These are phyloP conservation scores for Caenorhabditis sulstoni DNA, from an alignment of 2,888 invertebrate genomes.

Conservation along the genomic window DNA sequence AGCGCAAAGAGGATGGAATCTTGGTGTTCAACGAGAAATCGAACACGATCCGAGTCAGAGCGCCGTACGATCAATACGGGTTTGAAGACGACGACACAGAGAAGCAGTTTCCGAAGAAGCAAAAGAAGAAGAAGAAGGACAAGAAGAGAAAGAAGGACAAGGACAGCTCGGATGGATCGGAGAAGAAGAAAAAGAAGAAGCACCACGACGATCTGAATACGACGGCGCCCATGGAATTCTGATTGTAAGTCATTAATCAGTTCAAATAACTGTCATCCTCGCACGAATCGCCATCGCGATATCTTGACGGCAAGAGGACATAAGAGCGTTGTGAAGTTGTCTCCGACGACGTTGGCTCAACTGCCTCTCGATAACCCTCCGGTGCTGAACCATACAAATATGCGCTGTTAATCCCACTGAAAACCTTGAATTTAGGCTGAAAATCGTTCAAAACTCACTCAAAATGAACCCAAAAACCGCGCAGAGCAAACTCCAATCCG, in stretches of 20 bases:
- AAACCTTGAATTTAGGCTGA: not conserved
- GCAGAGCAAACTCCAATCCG: constrained; percentile 64
- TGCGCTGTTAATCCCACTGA: constrained; percentile 59
- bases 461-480: constrained; percentile 43
- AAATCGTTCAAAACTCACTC: constrained; percentile 38
- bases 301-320: constrained; percentile 67
- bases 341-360: constrained; percentile 85
- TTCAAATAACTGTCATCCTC: constrained; percentile 66
- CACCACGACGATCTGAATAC: not conserved
- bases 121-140: constrained; percentile 67
- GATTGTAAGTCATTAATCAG: not conserved
- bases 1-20: constrained; percentile 33
- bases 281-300: constrained; percentile 70
- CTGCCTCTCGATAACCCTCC: constrained; percentile 42
- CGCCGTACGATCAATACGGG: constrained; percentile 23
- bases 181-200: constrained; percentile 6
- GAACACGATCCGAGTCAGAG: constrained; percentile 19
- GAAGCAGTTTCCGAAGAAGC: constrained; percentile 56
- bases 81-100: constrained; percentile 33
- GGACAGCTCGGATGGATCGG: constrained; percentile 9
- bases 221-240: constrained; percentile 47
- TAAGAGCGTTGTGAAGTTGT: constrained; percentile 67
- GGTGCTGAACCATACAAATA: constrained; percentile 50
- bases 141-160: constrained; percentile 64
- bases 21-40: constrained; percentile 32